Evolutionary conservation across 2,888 invertebrate genomes (phyloP).

Genomic region (Xanthorhoe spadicearia): DNA sequence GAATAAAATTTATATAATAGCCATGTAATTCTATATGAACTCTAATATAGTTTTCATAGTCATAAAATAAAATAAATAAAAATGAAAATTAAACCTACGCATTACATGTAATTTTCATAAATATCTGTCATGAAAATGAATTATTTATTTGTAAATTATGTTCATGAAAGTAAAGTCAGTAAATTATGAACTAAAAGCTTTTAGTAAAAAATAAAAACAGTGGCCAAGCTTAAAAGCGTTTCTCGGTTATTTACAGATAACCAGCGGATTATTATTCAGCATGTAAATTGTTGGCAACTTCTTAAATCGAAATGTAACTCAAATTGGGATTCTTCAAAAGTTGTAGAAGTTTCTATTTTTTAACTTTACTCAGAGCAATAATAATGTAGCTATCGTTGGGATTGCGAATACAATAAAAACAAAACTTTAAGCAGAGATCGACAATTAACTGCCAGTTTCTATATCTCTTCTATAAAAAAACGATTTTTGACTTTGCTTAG

Average conservation of each 20-base stretch:
- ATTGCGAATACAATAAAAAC: not conserved
- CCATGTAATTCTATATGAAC: too few relatives aligned
- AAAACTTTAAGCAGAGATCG: not conserved
- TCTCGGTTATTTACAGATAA: constrained; percentile 65
- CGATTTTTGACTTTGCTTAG: too few relatives aligned
- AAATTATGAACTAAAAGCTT: constrained; percentile 32
- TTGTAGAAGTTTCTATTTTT: constrained; percentile 43
- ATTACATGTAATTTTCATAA: too few relatives aligned
- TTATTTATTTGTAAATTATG: too few relatives aligned
- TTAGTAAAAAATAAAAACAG: constrained; percentile 39
- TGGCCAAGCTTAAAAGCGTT: constrained; percentile 45
- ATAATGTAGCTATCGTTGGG: not conserved
- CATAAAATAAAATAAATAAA: too few relatives aligned
- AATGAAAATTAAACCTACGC: too few relatives aligned
- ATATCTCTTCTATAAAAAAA: too few relatives aligned
- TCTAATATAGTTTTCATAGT: too few relatives aligned
- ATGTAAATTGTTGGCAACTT: constrained; percentile 77
- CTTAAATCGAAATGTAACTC: constrained; percentile 68
- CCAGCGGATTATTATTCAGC: constrained; percentile 71
- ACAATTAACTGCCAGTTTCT: not conserved
- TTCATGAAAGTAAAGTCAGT: too few relatives aligned
- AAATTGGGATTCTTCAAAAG: constrained; percentile 44
- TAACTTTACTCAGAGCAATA: constrained; percentile 25
- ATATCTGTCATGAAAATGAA: too few relatives aligned
- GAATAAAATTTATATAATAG: too few relatives aligned